Evolutionary conservation across 2,113 vertebrate genomes (phyloP).

Genomic region (Pungitius pungitius): DNA sequence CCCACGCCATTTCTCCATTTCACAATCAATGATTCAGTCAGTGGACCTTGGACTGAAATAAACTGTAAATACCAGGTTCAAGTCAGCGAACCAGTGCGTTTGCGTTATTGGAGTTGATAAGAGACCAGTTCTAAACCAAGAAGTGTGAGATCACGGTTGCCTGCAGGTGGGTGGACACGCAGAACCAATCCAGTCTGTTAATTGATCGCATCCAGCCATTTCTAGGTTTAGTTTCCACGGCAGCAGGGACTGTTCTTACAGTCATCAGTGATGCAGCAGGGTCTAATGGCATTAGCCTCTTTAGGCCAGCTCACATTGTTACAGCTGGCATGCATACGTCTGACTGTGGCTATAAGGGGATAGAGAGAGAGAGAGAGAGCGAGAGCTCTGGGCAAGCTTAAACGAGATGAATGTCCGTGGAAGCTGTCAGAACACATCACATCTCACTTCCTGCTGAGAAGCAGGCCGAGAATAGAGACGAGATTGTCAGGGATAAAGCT

Average conservation of each 20-base stretch:
- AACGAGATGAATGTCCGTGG: slow-evolving; percentile 64
- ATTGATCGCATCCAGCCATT: slow-evolving; percentile 32
- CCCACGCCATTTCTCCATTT: background rate
- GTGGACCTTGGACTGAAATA: slow-evolving; percentile 60
- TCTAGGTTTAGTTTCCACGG: slow-evolving; percentile 35
- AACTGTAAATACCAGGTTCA: slow-evolving; percentile 28
- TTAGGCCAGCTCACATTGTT: slow-evolving; percentile 40
- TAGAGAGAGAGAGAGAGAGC: slow-evolving; percentile 30
- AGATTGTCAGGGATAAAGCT: slow-evolving; percentile 69
- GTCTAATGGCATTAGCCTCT: slow-evolving; percentile 66
- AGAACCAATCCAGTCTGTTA: slow-evolving; percentile 11
- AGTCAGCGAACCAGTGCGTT: slow-evolving; percentile 48
- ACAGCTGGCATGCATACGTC: slow-evolving; percentile 42
- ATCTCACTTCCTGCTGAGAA: slow-evolving; percentile 61
- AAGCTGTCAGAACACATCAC: slow-evolving; percentile 62
- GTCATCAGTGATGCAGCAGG: slow-evolving; percentile 23
- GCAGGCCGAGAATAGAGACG: slow-evolving; percentile 68
- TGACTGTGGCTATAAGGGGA: slow-evolving; percentile 57
- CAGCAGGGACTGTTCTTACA: slow-evolving; percentile 28
- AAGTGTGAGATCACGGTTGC: background rate
- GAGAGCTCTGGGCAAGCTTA: slow-evolving; percentile 62
- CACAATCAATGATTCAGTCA: background rate
- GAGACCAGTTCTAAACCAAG: slow-evolving; percentile 16
- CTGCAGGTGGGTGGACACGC: background rate
- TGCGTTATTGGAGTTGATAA: slow-evolving; percentile 42